Conservation (phyloP, 2,113 vertebrate genomes). For the Chrysochloris asiatica region DNA sequence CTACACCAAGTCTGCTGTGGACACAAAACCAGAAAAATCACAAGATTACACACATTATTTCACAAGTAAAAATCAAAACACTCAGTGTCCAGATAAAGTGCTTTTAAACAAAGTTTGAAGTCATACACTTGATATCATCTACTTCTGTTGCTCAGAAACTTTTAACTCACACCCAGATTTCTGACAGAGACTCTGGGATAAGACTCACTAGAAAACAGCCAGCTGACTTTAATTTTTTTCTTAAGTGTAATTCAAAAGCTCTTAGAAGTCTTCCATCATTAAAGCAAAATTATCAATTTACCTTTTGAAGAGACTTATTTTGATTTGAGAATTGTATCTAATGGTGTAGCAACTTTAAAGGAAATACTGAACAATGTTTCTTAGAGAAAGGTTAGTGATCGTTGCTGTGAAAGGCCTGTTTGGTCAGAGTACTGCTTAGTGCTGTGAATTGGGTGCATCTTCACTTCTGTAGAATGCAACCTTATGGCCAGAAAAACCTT, state of each 20-base stretch:
- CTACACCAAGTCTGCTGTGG: neutral
- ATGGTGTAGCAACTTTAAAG: constrained; percentile 9
- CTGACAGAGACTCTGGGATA: neutral
- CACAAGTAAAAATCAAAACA: constrained; percentile 14
- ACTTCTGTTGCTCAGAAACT: constrained; percentile 18
- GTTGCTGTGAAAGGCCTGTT: too few relatives aligned
- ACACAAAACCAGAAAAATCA: neutral
- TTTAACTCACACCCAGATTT: neutral
- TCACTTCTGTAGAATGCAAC: constrained; percentile 20
- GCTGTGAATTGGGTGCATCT: neutral
- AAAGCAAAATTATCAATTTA: constrained; percentile 6
- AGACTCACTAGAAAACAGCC: neutral
- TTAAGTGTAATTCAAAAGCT: neutral
- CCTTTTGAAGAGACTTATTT: constrained; percentile 26
- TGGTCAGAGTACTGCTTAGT: too few relatives aligned
- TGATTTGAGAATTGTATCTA: constrained; percentile 52
- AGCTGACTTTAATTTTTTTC: neutral
- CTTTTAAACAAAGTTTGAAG: neutral
- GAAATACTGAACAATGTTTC: constrained; percentile 9
- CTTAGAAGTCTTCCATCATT: neutral
- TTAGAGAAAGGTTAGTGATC: neutral
- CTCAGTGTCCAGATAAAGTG: constrained; percentile 5
- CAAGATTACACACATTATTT: neutral
- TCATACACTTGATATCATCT: neutral
- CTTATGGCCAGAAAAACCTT: neutral